Percentiles rank a stretch among this genome's conserved stretches.
phyloP scores from a whole-genome alignment of 1,140 invertebrate genomes.

The Thaumatotibia leucotreta region DNA sequence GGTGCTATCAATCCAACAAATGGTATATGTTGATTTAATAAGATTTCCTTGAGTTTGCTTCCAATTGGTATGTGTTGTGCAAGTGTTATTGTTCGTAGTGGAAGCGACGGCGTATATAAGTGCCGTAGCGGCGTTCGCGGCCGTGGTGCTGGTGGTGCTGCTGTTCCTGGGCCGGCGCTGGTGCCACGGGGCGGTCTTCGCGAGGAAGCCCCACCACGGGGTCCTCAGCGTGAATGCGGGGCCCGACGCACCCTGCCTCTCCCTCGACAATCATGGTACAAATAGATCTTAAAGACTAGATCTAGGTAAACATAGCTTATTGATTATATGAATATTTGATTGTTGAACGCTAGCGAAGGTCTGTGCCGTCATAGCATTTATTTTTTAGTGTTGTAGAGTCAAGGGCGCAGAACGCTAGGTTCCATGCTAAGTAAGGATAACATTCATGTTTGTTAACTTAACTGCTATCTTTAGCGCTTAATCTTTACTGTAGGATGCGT shows the following conservation, averaged over 20 bases:
- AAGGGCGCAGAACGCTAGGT: background rate
- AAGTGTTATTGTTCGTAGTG: conserved; percentile 39
- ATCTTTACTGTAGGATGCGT: background rate
- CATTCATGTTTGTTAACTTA: background rate
- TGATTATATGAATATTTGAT: conserved; percentile 14
- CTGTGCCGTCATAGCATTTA: conserved; percentile 1
- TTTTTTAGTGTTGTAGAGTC: background rate
- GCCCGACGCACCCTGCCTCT: conserved; percentile 35
- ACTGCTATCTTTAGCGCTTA: background rate
- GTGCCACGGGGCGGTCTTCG: conserved; percentile 55
- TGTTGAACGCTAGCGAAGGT: background rate
- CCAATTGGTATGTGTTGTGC: conserved; percentile 17
- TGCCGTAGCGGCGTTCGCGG: conserved; percentile 65
- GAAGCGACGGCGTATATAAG: conserved; percentile 73
- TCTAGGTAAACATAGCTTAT: background rate
- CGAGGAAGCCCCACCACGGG: conserved; percentile 61
- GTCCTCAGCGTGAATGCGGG: conserved; percentile 58
- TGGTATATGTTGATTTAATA: conserved; percentile 39
- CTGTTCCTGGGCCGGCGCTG: conserved; percentile 64
- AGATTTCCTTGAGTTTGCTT: background rate
- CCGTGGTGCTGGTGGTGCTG: conserved; percentile 59
- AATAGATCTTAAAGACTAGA: conserved; percentile 1
- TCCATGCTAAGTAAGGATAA: background rate
- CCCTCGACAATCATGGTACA: conserved; percentile 35
- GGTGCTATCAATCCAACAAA: conserved; percentile 57